A percentile compares a stretch with the other conserved stretches of the same genome.
Conservation (phyloP, 2,113 vertebrate genomes). For the Anthoscopus minutus region DNA sequence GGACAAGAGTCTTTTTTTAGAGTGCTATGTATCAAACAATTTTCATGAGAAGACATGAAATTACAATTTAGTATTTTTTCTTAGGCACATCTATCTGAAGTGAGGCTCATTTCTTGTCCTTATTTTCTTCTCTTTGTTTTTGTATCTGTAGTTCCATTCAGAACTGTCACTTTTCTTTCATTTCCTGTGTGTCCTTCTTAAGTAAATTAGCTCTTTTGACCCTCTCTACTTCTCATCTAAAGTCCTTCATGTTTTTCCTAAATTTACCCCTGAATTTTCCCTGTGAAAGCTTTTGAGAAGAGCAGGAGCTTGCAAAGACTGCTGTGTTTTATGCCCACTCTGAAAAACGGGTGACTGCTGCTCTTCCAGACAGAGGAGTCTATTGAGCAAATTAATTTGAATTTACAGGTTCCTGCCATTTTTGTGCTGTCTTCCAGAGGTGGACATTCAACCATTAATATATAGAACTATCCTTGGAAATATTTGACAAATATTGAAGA, state of each 20-base stretch:
- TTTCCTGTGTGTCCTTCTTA: neutral
- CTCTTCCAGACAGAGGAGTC: neutral
- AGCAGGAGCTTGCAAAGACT: neutral
- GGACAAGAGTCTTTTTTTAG: neutral
- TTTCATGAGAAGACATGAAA: neutral
- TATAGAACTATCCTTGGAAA: neutral
- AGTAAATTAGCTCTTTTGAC: neutral
- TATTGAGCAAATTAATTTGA: neutral
- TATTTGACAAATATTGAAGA: neutral
- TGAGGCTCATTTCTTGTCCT: neutral
- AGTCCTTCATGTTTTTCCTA: neutral
- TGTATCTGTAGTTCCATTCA: neutral
- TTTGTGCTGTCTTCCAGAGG: neutral
- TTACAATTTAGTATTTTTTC: neutral
- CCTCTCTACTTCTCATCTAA: neutral
- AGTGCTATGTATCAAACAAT: neutral
- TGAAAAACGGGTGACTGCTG: rapidly evolving
- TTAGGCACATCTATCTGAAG: neutral
- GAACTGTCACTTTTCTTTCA: neutral
- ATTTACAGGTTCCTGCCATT: neutral
- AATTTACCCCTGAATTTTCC: neutral
- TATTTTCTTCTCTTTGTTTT: neutral
- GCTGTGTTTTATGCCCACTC: neutral
- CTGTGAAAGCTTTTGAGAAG: neutral
- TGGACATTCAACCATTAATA: neutral